Evolutionary conservation across 2,888 invertebrate species (phyloP), one percentile per base, ranked within the genome.

Genomic region (Macrophya alboannulata): DNA sequence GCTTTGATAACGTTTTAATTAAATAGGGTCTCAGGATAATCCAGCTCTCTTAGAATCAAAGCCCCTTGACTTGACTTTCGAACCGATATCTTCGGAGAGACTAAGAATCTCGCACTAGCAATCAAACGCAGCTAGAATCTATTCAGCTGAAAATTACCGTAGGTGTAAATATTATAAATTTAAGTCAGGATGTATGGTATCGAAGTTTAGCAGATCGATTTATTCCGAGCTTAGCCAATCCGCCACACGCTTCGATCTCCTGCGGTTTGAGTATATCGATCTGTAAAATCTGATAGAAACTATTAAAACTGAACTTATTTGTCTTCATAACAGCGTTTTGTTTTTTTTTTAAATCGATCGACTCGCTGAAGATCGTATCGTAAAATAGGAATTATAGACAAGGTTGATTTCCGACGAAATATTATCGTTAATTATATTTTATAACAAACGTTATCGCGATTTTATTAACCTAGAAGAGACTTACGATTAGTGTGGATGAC

Each of bases 21-120:
- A 83, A 83, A 83, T 68, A 51, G 48, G 83, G 48, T 68, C 83
- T 83, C 51, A 48, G 37, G 45, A 25, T 83, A 83, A 83, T 83
- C 68, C 40, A 25, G 25, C n/a, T 68, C 48, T 83, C 68, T 83
- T 31, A 51, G 37, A 68, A 83, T 68, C 83, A 48, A 71, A 83
- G 65, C 83, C 68, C 68, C 51, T 31, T 31, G 83, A 65, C 68
- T 83, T 37, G 68, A 51, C 25, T 83, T 31, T 37, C n/a, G 72
- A 43, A 17, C 40, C 71, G 45, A 74, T 74, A 74, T 21, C 45
- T 4, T 17, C 71, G n/a, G 21, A 17, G 17, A n/a, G n/a, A n/a
- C 37, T 40, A 76, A 45, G 76, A 25, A 48, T 21, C 45, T 10
- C 15, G 25, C n/a, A 76, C 48, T 48, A 25, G 76, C 45, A 48